Evolutionary conservation across 2,113 vertebrate genomes (phyloP).

Genomic region (Rousettus leschenaultii): DNA sequence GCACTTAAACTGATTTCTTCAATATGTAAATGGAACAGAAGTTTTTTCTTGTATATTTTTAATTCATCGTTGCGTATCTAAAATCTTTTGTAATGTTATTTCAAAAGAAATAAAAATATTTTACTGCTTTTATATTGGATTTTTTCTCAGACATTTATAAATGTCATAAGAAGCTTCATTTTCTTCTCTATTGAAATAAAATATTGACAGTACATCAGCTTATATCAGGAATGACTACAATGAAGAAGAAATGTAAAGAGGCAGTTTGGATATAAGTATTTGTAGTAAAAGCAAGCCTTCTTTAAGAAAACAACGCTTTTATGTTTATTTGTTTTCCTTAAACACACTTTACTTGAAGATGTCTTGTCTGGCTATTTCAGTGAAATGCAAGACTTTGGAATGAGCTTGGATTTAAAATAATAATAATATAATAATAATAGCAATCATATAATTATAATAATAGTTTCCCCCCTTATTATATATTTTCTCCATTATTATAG

Average conservation of each 20-base stretch:
- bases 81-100: background rate
- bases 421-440: background rate
- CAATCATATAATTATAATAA: background rate
- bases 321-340: background rate
- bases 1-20: background rate
- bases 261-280: background rate
- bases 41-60: background rate
- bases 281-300: background rate
- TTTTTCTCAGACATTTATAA: background rate
- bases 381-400: background rate
- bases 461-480: background rate
- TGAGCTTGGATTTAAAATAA: background rate
- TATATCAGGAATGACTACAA: background rate
- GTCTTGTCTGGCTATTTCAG: background rate
- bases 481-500: slow-evolving; percentile 44
- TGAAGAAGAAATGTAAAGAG: background rate
- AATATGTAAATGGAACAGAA: background rate
- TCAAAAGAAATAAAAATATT: background rate
- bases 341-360: background rate
- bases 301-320: background rate
- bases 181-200: background rate
- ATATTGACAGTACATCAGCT: background rate
- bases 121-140: background rate
- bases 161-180: background rate
- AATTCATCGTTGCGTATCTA: background rate